Evolutionary conservation across 1,140 invertebrate genomes (phyloP).

Genomic region (Brachionus rubens): DNA sequence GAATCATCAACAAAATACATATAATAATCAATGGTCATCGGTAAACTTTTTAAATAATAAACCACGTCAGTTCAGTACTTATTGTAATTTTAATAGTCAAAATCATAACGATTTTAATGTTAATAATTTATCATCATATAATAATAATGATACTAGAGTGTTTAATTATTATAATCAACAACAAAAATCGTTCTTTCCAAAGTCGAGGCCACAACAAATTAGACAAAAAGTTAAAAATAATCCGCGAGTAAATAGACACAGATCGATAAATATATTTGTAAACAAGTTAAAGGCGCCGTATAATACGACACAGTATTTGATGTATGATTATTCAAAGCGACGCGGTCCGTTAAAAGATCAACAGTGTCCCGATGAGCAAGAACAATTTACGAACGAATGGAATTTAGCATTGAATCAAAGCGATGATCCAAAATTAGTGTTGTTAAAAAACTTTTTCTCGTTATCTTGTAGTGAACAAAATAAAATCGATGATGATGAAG

Average conservation of each 20-base stretch:
- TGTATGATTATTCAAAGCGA: conserved; percentile 43
- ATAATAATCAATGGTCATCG: conserved; percentile 6
- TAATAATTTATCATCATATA: too few species aligned
- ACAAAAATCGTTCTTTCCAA: too few species aligned
- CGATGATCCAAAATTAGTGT: conserved; percentile 13
- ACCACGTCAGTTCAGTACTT: conserved; percentile 26
- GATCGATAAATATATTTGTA: neutral
- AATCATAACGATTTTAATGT: conserved; percentile 23
- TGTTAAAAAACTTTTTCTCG: conserved; percentile 17
- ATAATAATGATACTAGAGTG: neutral
- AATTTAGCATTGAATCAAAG: conserved; percentile 14
- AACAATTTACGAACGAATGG: conserved; percentile 35
- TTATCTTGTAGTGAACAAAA: too few species aligned
- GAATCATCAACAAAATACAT: neutral
- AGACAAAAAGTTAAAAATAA: neutral
- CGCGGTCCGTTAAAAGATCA: conserved; percentile 22
- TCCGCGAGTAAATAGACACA: neutral
- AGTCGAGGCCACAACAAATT: neutral
- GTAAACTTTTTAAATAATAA: conserved; percentile 41
- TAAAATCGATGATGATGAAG: neutral
- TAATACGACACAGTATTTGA: conserved; percentile 43
- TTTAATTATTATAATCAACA: neutral
- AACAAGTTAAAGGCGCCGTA: conserved; percentile 33
- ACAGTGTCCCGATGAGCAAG: conserved; percentile 10
- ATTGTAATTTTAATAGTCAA: conserved; percentile 36